These are phyloP conservation scores for Chirona hameri DNA, from an alignment of 2,888 invertebrate genomes.

Conservation along the genomic window DNA sequence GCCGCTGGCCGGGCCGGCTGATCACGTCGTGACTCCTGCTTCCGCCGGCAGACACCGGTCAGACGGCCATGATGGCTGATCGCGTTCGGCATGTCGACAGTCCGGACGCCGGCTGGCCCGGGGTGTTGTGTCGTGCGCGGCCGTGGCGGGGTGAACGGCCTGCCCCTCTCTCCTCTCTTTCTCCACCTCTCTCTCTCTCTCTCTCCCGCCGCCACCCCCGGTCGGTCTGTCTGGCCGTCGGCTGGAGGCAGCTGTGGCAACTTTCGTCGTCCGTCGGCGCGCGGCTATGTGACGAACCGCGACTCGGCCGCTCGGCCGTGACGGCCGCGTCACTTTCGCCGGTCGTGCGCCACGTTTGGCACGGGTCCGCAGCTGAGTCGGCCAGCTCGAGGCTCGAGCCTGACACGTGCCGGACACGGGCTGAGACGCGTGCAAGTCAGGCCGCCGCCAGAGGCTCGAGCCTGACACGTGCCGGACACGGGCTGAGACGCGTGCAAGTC, in stretches of 20 bases:
- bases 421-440: background rate
- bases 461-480: background rate
- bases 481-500: background rate
- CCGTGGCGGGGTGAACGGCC: no score
- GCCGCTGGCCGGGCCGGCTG: no score
- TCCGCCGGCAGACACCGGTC: no score
- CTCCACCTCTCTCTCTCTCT: no score
- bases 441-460: background rate
- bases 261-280: background rate
- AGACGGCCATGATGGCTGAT: no score
- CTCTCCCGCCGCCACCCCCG: no score
- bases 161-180: no score
- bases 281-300: background rate
- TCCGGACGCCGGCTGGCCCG: background rate
- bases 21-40: no score
- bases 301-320: background rate
- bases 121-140: background rate
- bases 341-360: background rate
- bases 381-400: background rate
- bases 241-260: background rate
- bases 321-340: constrained; percentile 22
- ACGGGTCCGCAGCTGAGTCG: background rate
- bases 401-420: background rate
- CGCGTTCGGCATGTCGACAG: background rate
- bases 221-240: no score